Evolutionary conservation across 2,888 invertebrate species (phyloP).

Genomic region (Erpobdella octoculata): DNA sequence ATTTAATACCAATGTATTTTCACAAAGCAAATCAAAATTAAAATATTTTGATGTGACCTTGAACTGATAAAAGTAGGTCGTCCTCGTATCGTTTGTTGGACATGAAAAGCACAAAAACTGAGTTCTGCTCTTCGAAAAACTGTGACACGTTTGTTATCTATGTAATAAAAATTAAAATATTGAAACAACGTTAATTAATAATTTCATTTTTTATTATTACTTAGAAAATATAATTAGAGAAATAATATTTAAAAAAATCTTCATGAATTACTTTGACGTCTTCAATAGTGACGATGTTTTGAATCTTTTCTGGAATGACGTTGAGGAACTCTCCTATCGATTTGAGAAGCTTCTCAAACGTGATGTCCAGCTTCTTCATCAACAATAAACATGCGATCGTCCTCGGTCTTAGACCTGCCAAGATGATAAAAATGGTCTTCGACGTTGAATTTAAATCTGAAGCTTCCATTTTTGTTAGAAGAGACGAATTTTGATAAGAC

Average conservation of each 20-base stretch:
- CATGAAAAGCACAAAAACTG: conserved; percentile 21
- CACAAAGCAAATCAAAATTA: too few species aligned
- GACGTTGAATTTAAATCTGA: conserved; percentile 7
- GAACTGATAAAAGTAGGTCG: conserved; percentile 18
- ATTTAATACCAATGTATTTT: too few species aligned
- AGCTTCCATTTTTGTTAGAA: neutral
- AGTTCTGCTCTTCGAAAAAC: conserved; percentile 25
- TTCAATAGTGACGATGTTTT: conserved; percentile 20
- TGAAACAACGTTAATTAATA: too few species aligned
- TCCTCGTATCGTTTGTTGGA: conserved; percentile 3
- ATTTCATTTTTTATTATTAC: neutral
- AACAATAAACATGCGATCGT: conserved; percentile 23
- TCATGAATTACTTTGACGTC: conserved; percentile 14
- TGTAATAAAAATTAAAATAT: too few species aligned
- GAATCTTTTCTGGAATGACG: conserved; percentile 11
- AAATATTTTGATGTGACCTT: conserved; percentile 4
- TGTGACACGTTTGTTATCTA: conserved; percentile 23
- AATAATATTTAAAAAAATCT: neutral
- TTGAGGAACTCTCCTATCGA: conserved; percentile 22
- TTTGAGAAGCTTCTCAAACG: conserved; percentile 9
- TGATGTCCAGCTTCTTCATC: conserved; percentile 15
- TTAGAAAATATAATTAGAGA: neutral
- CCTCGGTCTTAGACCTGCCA: conserved; percentile 16
- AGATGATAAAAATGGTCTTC: conserved; percentile 26
- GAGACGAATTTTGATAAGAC: neutral